Evolutionary conservation across 2,888 invertebrate species (phyloP), one percentile per base, ranked within the genome.

Genomic region (Eupeodes luniger): DNA sequence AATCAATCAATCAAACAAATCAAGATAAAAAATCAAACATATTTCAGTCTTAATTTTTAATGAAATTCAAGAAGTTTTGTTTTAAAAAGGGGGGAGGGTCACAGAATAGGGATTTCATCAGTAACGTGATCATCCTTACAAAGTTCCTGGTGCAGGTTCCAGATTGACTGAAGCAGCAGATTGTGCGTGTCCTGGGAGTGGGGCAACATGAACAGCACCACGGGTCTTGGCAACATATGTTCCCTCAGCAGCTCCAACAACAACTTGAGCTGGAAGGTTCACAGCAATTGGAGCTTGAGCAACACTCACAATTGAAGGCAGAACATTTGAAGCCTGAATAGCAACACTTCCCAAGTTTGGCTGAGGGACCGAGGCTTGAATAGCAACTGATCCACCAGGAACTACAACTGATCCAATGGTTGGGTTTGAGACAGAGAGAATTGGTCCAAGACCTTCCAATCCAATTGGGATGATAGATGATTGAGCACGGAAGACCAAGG

Each of bases 111-210:
- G 19, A 19, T 6, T 7, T 16, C 19, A 4, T 19, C 10, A 9
- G 16, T 14, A 19, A 9, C 7, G 10, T 9, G 27, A 59, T 16
- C 16, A 53, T 12, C 40, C 16, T 67, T 67, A 67, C 51, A 67
- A 53, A 40, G 79, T 79, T 79, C 79, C 79, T 79, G 79, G 79
- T n/a, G 79, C 79, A 5, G 79, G 79, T 62, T 79, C 40, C 11
- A 79, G 36, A 51, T 79, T 79, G 11, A 79, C 62, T n/a, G 79
- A 79, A 12, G 79, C 79, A 0, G 79, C 79, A 12, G 79, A 79
- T 19, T 79, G 79, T 5, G 44, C 7, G 16, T 79, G 79, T 79
- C 79, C 79, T 70, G 79, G 16, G 1, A 79, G 19, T n/a, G 79
- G 70, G 19, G 79, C 79, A 10, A 79, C 79, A 27, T 79, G 79